These are phyloP conservation scores for Trachymyrmex cornetzi DNA, from an alignment of 1,140 invertebrate genomes.

Conservation along the genomic window DNA sequence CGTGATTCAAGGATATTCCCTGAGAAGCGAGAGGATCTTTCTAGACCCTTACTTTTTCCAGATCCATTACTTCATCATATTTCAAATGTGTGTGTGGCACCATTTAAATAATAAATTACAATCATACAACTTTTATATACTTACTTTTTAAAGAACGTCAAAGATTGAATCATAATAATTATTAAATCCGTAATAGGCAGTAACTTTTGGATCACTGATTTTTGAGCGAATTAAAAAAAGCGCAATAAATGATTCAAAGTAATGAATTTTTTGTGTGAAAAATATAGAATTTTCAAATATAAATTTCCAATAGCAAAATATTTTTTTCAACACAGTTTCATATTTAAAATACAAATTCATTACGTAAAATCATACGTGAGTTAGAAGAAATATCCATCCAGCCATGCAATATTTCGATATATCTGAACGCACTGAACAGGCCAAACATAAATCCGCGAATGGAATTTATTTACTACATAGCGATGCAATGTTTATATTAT, in stretches of 20 bases:
- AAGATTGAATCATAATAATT: not conserved
- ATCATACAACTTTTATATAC: not conserved
- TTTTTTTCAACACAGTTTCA: constrained; percentile 5
- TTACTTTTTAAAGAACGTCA: not conserved
- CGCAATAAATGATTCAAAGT: not conserved
- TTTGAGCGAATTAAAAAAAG: not conserved
- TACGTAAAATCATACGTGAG: constrained; percentile 9
- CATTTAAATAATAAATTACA: constrained; percentile 15
- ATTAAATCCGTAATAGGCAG: not conserved
- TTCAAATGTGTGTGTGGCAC: not conserved
- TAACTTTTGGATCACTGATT: not conserved
- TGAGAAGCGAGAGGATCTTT: not conserved
- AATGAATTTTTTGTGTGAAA: not conserved
- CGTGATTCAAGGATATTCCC: not conserved
- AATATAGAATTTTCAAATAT: constrained; percentile 19
- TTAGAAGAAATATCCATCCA: constrained; percentile 10
- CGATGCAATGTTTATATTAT: constrained; percentile 38
- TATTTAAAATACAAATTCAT: constrained; percentile 33
- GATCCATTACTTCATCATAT: not conserved
- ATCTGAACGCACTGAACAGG: constrained; percentile 9
- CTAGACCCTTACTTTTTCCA: not conserved
- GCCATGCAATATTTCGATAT: constrained; percentile 13
- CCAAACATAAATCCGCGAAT: constrained; percentile 22
- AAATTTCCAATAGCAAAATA: not conserved
- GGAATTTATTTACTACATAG: constrained; percentile 39